Conservation (phyloP, 2,888 invertebrate genomes). For the Acrobasis repandana region DNA sequence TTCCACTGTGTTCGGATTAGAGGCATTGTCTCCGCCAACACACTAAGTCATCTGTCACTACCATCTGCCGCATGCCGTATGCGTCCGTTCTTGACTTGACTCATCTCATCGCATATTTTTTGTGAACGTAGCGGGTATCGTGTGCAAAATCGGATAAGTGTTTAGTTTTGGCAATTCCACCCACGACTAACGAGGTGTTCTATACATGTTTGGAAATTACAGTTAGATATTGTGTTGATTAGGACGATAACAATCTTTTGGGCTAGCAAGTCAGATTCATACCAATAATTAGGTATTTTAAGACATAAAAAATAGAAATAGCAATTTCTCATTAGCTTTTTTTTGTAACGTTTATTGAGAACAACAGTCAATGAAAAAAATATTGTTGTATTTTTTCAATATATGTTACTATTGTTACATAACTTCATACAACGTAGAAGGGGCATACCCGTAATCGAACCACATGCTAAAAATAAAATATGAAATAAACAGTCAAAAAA, state of each 20-base stretch:
- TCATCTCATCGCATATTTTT: conserved; percentile 47
- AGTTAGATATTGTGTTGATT: not conserved
- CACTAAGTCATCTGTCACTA: conserved; percentile 54
- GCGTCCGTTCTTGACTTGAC: conserved; percentile 40
- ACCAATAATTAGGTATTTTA: conserved; percentile 23
- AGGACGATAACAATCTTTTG: not conserved
- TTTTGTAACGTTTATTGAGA: no score
- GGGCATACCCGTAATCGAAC: no score
- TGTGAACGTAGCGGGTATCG: conserved; percentile 42
- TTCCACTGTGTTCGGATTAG: conserved; percentile 60
- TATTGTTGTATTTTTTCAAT: conserved; percentile 20
- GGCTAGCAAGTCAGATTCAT: not conserved
- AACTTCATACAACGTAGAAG: no score
- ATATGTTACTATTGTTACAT: no score
- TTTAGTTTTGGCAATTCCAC: conserved; percentile 45
- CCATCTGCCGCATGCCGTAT: conserved; percentile 41
- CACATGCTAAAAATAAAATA: no score
- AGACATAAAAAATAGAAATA: no score
- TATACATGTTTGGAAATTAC: conserved; percentile 25
- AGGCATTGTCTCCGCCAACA: conserved; percentile 78
- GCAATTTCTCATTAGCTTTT: no score
- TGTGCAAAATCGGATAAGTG: conserved; percentile 42
- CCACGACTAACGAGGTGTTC: conserved; percentile 39
- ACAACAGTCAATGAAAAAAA: no score
- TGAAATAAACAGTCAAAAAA: no score